Conservation (phyloP, 2,797 vertebrate species). For the Epinephelus awoara region DNA sequence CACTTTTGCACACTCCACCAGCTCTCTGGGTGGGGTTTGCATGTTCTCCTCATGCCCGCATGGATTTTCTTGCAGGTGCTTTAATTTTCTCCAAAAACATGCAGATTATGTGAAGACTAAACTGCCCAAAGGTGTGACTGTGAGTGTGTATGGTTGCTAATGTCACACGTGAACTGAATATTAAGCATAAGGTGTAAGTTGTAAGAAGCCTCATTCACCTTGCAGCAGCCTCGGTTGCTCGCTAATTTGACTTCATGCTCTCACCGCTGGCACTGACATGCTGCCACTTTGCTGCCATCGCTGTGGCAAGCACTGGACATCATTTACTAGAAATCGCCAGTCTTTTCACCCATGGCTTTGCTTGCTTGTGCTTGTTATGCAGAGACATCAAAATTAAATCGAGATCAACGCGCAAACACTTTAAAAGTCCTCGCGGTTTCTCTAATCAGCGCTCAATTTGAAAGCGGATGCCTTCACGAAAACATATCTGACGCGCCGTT, state of each 20-base stretch:
- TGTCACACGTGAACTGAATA: not conserved
- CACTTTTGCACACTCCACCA: not conserved
- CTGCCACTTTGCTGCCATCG: conserved; percentile 19
- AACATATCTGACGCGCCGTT: conserved; percentile 26
- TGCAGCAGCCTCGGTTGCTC: not conserved
- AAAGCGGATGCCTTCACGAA: conserved; percentile 16
- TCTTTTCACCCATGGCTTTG: not conserved
- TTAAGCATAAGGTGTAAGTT: not conserved
- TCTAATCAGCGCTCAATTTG: conserved; percentile 17
- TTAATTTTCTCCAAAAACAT: not conserved
- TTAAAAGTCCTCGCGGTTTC: conserved; percentile 5
- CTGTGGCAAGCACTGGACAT: not conserved
- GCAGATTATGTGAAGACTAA: not conserved
- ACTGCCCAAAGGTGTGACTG: not conserved
- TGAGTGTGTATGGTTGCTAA: not conserved
- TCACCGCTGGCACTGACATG: conserved; percentile 2
- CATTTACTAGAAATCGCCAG: not conserved
- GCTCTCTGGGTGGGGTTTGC: not conserved
- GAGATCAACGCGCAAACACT: conserved; percentile 18
- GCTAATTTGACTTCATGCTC: conserved; percentile 19
- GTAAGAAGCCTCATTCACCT: not conserved
- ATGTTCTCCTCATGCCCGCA: too few species aligned
- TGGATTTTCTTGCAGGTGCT: not conserved
- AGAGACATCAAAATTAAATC: conserved; percentile 9
- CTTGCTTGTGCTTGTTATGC: conserved; percentile 15